Evolutionary conservation across 2,888 invertebrate species (phyloP).

Genomic region (Dynastes tityus): DNA sequence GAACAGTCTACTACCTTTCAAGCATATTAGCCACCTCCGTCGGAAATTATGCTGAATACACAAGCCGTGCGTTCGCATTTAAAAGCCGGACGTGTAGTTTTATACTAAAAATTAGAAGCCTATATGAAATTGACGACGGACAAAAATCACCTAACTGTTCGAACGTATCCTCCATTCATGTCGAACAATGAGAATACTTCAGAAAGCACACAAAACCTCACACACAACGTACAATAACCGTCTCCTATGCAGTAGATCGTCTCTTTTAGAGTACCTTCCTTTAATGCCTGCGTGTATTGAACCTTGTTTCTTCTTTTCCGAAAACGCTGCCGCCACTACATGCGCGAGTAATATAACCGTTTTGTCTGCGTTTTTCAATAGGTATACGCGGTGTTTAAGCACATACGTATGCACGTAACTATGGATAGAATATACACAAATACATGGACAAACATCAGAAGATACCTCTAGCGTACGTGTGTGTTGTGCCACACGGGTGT

Average conservation of each 20-base stretch:
- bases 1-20: no score
- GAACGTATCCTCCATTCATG: slow-evolving; percentile 23
- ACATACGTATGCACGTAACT: slow-evolving; percentile 8
- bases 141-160: slow-evolving; percentile 35
- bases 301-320: slow-evolving; percentile 33
- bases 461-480: slow-evolving; percentile 18
- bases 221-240: slow-evolving; percentile 40
- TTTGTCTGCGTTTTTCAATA: slow-evolving; percentile 36
- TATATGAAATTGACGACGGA: slow-evolving; percentile 26
- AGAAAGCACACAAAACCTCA: slow-evolving; percentile 40
- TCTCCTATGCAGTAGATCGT: neutral
- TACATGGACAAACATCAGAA: slow-evolving; percentile 21
- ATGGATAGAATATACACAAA: slow-evolving; percentile 3
- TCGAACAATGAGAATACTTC: slow-evolving; percentile 36
- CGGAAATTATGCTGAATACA: no score
- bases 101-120: slow-evolving; percentile 12
- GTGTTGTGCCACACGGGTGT: slow-evolving; percentile 51
- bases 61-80: neutral
- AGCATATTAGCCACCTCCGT: no score
- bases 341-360: slow-evolving; percentile 21
- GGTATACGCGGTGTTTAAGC: slow-evolving; percentile 29
- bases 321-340: slow-evolving; percentile 9
- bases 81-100: neutral
- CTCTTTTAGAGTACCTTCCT: slow-evolving; percentile 13
- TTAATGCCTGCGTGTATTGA: slow-evolving; percentile 18